Percentiles rank a stretch among this genome's conserved stretches.
Evolutionary conservation across 1,140 invertebrate species (phyloP).

Genomic region (Drosophila gunungcola): DNA sequence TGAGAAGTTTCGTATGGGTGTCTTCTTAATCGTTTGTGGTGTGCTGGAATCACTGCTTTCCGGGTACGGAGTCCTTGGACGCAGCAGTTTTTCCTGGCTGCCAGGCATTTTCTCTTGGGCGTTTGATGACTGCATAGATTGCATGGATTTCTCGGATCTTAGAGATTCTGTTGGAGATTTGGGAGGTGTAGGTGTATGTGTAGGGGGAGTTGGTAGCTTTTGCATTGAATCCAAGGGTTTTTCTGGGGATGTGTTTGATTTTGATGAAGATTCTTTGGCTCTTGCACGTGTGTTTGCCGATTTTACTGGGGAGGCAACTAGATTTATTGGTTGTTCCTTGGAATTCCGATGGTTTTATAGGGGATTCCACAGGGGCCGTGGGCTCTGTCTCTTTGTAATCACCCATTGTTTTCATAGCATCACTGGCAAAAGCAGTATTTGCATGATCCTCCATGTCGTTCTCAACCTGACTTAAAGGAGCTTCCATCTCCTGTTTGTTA

Average conservation of each 20-base stretch:
- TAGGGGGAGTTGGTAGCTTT: constrained; percentile 60
- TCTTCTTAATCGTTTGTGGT: constrained; percentile 72
- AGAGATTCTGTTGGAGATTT: constrained; percentile 56
- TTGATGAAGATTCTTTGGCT: background rate
- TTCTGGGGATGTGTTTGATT: constrained; percentile 16
- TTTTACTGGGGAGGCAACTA: constrained; percentile 11
- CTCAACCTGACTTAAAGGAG: background rate
- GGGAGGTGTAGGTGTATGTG: constrained; percentile 30
- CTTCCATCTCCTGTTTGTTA: background rate
- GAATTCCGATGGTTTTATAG: constrained; percentile 10
- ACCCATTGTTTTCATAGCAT: background rate
- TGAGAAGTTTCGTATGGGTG: constrained; percentile 74
- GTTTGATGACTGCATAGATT: constrained; percentile 28
- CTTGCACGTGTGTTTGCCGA: background rate
- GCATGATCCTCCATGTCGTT: background rate
- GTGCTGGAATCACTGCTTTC: constrained; percentile 71
- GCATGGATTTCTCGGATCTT: constrained; percentile 33
- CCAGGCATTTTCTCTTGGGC: constrained; percentile 6
- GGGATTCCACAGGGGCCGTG: constrained; percentile 13
- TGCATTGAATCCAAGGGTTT: constrained; percentile 21
- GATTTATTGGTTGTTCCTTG: background rate
- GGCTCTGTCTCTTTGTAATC: constrained; percentile 13
- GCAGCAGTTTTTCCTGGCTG: constrained; percentile 56
- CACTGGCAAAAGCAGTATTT: background rate
- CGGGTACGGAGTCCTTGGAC: constrained; percentile 73